Conservation (phyloP, 2,797 vertebrate species). For the Xyrichtys novacula region DNA sequence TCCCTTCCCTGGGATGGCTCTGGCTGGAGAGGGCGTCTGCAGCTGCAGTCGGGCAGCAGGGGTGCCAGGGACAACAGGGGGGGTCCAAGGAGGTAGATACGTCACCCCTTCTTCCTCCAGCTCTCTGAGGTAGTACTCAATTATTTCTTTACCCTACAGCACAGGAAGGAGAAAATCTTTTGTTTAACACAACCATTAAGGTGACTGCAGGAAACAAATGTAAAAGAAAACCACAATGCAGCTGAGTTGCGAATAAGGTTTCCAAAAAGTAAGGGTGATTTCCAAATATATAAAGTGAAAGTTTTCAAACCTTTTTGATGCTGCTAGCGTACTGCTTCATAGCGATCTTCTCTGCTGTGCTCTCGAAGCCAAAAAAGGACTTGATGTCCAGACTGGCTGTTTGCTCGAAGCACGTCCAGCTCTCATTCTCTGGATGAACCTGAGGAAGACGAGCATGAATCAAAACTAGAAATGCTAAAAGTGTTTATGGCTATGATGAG, state of each 20-base stretch:
- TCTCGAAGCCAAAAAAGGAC: conserved; percentile 98
- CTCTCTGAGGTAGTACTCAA: conserved; percentile 93
- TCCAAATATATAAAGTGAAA: background rate
- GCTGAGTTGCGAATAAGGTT: too few species aligned
- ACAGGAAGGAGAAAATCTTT: background rate
- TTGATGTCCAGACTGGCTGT: conserved; percentile 96
- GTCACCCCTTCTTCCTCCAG: conserved; percentile 91
- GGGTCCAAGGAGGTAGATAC: conserved; percentile 89
- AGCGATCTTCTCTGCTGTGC: conserved; percentile 94
- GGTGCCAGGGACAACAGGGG: conserved; percentile 58
- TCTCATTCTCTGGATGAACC: conserved; percentile 97
- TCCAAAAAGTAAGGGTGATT: background rate
- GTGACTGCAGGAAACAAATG: too few species aligned
- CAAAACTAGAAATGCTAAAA: background rate
- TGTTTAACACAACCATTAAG: background rate
- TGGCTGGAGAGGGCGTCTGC: conserved; percentile 61
- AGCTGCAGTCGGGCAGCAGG: conserved; percentile 32
- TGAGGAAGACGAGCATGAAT: conserved; percentile 53
- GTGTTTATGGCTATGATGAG: too few species aligned
- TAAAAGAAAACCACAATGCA: too few species aligned
- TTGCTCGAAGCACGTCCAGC: conserved; percentile 98
- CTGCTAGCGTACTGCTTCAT: conserved; percentile 97
- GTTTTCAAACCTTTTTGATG: conserved; percentile 86
- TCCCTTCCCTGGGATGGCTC: conserved; percentile 65
- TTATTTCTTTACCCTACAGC: conserved; percentile 94